Base-by-base conservation (phyloP, 2,888 invertebrate species). In the Epistrophe eligans region DNA sequence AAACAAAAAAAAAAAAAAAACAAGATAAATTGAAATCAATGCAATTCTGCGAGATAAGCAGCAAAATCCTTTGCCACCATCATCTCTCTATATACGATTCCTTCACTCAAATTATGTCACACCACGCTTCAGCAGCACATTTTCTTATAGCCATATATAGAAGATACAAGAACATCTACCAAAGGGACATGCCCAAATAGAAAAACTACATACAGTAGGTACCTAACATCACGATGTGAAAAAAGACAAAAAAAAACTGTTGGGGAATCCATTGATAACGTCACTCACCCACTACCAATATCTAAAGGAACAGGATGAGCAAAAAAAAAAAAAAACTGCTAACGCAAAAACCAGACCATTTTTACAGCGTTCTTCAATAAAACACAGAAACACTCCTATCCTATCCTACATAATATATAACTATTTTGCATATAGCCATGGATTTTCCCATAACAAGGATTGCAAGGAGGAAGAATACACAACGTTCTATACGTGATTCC, bases 101-200 rank as follows among this genome's bases (percentile, higher is more conserved):
- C 67, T 52, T 82, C 48, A 82, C 74, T 81, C 77, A 85, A 85
- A 85, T 85, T 82, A 85, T 82, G 85, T 82, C 82, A 74, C 77
- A 82, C 77, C 74, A 77, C 70, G 64, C 73, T 85, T 82, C 50
- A 62, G 74, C 35, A 62, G 77, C 82, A 82, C 77, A 73, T 79
- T 57, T 81, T 73, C 60, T 45, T 35, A 35, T n/a, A 8, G n/a
- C 24, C 4, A 7, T 35, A 9, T 35, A 35, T 35, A 35, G 35
- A 6, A 35, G 1, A 35, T 35, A 55, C 48, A 48, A 71, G 28
- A 77, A 73, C 50, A 71, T 77, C 67, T 40, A 38, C 73, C 62
- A 60, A 77, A 74, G 9, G 62, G 55, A 81, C 55, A 77, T 64
- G 67, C 72, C 38, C 19, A 50, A 35, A 67, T 28, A 24, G 11